Conservation (phyloP, 92 coral and sea anemone species). For the Umimayanthus chanpuru region DNA sequence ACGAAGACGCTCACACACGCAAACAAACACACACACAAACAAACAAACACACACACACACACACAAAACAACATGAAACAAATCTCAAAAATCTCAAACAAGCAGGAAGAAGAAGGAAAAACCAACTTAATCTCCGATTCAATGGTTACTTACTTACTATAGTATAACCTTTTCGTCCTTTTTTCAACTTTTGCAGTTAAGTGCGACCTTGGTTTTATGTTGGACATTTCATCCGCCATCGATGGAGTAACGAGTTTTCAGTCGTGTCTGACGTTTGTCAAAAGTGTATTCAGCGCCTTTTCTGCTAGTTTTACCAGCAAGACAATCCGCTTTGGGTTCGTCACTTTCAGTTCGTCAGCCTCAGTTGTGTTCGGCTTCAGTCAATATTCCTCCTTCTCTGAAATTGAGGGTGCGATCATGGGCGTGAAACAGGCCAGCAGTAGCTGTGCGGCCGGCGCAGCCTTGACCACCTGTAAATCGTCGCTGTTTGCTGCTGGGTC, state of each 20-base stretch:
- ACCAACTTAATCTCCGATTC: no score
- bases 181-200: not conserved
- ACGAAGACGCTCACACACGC: no score
- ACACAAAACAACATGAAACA: not conserved
- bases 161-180: not conserved
- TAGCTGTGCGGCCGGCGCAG: slow-evolving; percentile 61
- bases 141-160: no score
- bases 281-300: slow-evolving; percentile 42
- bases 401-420: slow-evolving; percentile 40
- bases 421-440: slow-evolving; percentile 58
- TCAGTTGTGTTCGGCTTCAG: slow-evolving; percentile 40
- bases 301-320: slow-evolving; percentile 39
- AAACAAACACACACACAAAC: no score
- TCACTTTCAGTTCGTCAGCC: slow-evolving; percentile 29
- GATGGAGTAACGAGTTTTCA: slow-evolving; percentile 32
- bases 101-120: not conserved
- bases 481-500: slow-evolving; percentile 57
- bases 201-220: slow-evolving; percentile 38
- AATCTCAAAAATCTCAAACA: not conserved
- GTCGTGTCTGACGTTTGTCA: slow-evolving; percentile 38
- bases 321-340: slow-evolving; percentile 45
- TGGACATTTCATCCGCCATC: slow-evolving; percentile 42
- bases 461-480: slow-evolving; percentile 59
- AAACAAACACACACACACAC: not conserved
- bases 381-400: slow-evolving; percentile 29